Evolutionary conservation across 2,888 invertebrate species (phyloP), one percentile per base, ranked within the genome.

Genomic region (Drosophila cognata): DNA sequence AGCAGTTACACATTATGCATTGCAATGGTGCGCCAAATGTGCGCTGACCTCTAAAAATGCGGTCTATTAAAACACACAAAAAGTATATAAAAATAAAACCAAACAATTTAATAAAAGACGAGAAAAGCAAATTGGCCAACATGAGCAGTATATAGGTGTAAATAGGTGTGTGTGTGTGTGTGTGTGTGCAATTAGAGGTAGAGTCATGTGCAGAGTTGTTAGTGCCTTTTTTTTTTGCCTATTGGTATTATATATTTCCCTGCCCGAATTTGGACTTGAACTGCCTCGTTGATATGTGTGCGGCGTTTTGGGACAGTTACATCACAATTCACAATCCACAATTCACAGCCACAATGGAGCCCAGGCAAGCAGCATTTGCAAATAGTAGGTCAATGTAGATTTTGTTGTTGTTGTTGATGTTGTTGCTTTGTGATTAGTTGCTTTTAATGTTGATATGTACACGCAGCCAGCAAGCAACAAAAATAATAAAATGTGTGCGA

Each of bases 271-370:
- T 89, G 87, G 89, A 90, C 90, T 87, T 88, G 90, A 87, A 87
- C 89, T 82, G 89, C 75, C 87, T 87, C 89, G 90, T 87, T 87
- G 90, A 84, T 90, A 87, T 87, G 90, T 89, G 77, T 84, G 86
- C 79, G 75, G 89, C 77, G 84, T 89, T 86, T 86, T 89, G 88
- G 90, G 87, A 88, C 90, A 90, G 89, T 87, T 87, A 87, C 87
- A 87, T 90, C 87, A 87, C 79, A 86, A 82, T 73, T 61, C 78
- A 77, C 76, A 69, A 72, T 68, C 28, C 55, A 70, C 76, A 69
- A 72, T 66, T 36, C 55, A 70, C 66, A 77, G 56, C 65, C 81
- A 80, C 81, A 66, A 73, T 76, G 66, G 59, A 75, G 73, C 52
- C 78, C 53, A 25, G 53, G 53, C 16, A 25, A 21, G 43, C 70